These are phyloP conservation scores for Mythimna vitellina DNA, from an alignment of 2,888 invertebrate genomes.

Conservation along the genomic window DNA sequence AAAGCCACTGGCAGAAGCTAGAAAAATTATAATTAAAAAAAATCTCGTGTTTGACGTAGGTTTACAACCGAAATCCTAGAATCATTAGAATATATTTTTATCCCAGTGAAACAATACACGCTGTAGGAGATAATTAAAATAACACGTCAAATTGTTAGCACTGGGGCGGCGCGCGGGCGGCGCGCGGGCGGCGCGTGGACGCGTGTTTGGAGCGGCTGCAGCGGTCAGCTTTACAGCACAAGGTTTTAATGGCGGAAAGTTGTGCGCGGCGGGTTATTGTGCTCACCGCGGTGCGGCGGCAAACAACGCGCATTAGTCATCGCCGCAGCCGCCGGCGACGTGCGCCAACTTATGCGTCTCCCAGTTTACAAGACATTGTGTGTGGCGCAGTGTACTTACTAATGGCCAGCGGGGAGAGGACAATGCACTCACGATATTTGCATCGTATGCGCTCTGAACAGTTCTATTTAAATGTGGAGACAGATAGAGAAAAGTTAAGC, in stretches of 20 bases:
- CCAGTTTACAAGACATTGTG: constrained; percentile 49
- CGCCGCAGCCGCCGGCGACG: constrained; percentile 35
- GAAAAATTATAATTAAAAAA: background rate
- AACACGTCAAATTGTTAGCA: constrained; percentile 24
- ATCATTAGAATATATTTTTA: constrained; percentile 4
- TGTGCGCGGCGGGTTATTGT: constrained; percentile 35
- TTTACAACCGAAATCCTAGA: background rate
- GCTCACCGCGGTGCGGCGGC: background rate
- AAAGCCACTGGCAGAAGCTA: too few relatives aligned
- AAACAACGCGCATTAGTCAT: constrained; percentile 52
- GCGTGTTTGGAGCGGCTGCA: constrained; percentile 10
- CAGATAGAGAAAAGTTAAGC: background rate
- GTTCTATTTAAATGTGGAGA: constrained; percentile 7
- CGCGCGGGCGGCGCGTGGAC: too few relatives aligned
- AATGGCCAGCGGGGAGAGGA: constrained; percentile 1
- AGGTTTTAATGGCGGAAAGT: constrained; percentile 42
- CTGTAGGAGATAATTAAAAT: constrained; percentile 26
- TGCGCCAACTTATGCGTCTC: constrained; percentile 20
- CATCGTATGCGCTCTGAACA: constrained; percentile 8
- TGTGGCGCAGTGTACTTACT: constrained; percentile 26
- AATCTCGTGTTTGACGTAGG: background rate
- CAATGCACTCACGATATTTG: constrained; percentile 17
- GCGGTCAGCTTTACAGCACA: constrained; percentile 46
- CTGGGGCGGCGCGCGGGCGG: too few relatives aligned
- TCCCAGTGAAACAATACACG: constrained; percentile 15